Conservation (phyloP, 2,113 vertebrate species). For the Centropus bengalensis region DNA sequence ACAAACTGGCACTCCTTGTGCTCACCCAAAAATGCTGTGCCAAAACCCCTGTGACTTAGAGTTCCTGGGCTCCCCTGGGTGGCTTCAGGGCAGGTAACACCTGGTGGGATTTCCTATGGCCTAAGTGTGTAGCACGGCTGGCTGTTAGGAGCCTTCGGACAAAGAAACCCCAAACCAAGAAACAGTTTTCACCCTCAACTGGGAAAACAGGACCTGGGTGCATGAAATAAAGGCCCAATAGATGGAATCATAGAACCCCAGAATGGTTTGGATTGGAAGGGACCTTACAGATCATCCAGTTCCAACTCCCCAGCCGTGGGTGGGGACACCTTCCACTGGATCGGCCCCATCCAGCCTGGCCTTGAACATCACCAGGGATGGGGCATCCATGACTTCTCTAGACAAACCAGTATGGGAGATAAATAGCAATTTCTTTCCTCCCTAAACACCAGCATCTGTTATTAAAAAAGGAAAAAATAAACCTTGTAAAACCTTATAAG, state of each 20-base stretch:
- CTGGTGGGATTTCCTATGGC: rapidly evolving
- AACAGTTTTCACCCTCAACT: not conserved
- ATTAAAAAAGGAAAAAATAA: no score
- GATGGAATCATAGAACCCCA: not conserved
- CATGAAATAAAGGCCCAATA: not conserved
- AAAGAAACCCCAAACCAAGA: not conserved
- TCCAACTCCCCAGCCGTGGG: no score
- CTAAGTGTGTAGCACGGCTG: rapidly evolving
- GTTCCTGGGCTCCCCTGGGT: rapidly evolving
- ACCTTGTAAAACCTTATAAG: no score
- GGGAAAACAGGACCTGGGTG: not conserved
- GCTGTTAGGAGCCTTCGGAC: not conserved
- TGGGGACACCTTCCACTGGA: no score
- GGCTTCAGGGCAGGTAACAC: no score
- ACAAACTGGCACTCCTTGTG: rapidly evolving
- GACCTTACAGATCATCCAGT: no score
- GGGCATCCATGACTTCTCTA: no score
- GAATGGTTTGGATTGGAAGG: no score
- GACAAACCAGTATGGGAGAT: not conserved
- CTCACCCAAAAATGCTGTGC: not conserved
- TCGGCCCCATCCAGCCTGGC: no score
- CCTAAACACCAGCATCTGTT: not conserved
- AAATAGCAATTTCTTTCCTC: not conserved
- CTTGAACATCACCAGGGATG: no score
- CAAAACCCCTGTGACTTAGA: rapidly evolving